Percentiles rank a stretch among this genome's conserved stretches.
phyloP scores from a whole-genome alignment of 2,888 invertebrate species.

The Limnephilus lunatus region DNA sequence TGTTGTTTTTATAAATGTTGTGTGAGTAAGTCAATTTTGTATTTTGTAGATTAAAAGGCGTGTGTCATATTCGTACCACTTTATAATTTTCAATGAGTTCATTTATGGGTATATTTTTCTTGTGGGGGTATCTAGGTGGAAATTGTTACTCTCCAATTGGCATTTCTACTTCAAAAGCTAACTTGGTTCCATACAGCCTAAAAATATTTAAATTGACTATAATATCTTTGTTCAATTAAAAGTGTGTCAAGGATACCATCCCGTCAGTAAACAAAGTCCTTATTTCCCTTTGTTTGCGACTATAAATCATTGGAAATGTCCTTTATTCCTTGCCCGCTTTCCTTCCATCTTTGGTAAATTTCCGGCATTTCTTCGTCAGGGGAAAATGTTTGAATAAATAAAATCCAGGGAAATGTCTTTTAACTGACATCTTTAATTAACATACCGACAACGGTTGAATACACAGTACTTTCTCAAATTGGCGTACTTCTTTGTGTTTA shows the following conservation, averaged over 20 bases:
- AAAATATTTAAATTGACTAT: background rate
- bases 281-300: conserved; percentile 21
- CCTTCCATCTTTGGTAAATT: background rate
- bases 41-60: no score
- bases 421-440: conserved; percentile 5
- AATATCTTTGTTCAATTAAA: background rate
- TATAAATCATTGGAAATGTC: background rate
- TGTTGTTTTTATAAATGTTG: no score
- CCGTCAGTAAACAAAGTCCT: conserved; percentile 3
- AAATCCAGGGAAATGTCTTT: conserved; percentile 21
- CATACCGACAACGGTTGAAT: background rate
- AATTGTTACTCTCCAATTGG: background rate
- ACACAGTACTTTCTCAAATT: background rate
- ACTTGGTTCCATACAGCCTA: background rate
- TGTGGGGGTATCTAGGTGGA: no score
- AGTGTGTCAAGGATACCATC: background rate
- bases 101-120: no score
- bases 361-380: background rate
- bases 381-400: conserved; percentile 25
- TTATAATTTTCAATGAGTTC: no score
- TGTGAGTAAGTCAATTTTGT: no score
- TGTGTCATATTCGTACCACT: no score
- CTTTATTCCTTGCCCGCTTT: background rate
- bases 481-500: background rate
- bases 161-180: background rate